Conservation (phyloP, 1,140 invertebrate species). For the Papilio machaon region DNA sequence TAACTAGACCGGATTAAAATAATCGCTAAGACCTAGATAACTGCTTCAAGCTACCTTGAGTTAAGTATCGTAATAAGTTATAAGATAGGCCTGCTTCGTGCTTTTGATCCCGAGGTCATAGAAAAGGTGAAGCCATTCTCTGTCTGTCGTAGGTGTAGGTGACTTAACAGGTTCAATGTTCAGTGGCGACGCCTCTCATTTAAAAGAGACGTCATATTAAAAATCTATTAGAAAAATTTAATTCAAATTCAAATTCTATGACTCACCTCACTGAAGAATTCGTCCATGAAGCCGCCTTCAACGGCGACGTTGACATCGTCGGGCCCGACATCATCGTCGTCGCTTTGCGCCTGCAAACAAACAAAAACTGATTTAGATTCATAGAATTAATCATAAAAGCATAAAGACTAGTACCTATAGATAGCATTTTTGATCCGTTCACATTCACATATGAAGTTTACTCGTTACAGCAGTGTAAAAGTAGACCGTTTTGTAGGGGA, state of each 20-base stretch:
- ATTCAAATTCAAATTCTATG: no score
- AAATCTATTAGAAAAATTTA: no score
- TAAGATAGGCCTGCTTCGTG: not conserved
- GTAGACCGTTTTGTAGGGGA: not conserved
- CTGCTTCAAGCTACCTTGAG: not conserved
- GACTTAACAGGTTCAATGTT: not conserved
- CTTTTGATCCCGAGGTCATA: not conserved
- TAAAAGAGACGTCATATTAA: not conserved
- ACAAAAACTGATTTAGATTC: constrained; percentile 35
- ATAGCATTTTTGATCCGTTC: not conserved
- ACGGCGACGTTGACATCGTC: constrained; percentile 96
- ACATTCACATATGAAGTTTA: no score
- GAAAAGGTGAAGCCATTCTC: constrained; percentile 3
- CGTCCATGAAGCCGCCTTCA: constrained; percentile 97
- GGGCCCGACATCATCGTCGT: constrained; percentile 95
- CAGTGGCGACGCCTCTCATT: no score
- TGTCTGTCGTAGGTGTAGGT: not conserved
- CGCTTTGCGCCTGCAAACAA: constrained; percentile 91
- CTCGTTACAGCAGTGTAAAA: not conserved
- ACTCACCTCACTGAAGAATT: constrained; percentile 97
- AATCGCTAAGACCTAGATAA: constrained; percentile 10
- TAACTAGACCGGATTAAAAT: not conserved
- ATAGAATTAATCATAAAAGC: not conserved
- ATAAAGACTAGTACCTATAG: not conserved
- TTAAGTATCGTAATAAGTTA: constrained; percentile 2